These are phyloP conservation scores for Catajapyx aquilonaris DNA, from an alignment of 1,140 invertebrate species.

Conservation along the genomic window DNA sequence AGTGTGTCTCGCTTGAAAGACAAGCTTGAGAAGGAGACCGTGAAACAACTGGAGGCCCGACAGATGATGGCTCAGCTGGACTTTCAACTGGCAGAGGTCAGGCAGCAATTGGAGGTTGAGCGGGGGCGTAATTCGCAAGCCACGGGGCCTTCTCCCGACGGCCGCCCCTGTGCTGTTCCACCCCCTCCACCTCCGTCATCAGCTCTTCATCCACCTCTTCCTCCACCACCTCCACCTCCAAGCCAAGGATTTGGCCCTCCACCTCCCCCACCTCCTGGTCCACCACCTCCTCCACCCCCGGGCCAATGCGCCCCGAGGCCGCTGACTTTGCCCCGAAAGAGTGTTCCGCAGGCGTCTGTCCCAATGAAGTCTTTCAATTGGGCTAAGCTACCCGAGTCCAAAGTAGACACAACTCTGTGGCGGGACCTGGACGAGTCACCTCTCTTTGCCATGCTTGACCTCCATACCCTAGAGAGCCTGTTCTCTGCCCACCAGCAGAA, in stretches of 20 bases:
- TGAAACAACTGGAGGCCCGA: constrained; percentile 64
- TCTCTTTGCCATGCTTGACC: constrained; percentile 73
- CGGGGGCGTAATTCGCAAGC: constrained; percentile 28
- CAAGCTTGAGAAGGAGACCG: constrained; percentile 71
- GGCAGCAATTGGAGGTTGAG: constrained; percentile 52
- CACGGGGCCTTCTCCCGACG: neutral
- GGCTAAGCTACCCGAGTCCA: constrained; percentile 79
- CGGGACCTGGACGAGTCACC: constrained; percentile 82
- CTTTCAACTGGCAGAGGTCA: constrained; percentile 44
- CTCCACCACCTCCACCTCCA: constrained; percentile 8
- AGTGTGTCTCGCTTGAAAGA: constrained; percentile 65
- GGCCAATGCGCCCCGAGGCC: constrained; percentile 5
- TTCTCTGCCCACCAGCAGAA: constrained; percentile 94
- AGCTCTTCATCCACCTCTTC: constrained; percentile 7
- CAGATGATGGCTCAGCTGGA: constrained; percentile 55
- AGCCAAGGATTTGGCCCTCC: constrained; percentile 14
- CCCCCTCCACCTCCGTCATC: constrained; percentile 8
- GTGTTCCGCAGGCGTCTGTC: constrained; percentile 71
- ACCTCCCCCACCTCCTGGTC: constrained; percentile 19
- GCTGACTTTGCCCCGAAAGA: constrained; percentile 36
- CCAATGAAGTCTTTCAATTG: constrained; percentile 95
- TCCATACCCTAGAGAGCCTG: constrained; percentile 77
- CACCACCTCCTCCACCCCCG: constrained; percentile 21
- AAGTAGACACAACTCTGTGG: constrained; percentile 54
- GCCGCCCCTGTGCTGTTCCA: no score